Evolutionary conservation across 2,113 vertebrate species (phyloP).

Genomic region (Sylvicapra grimmia): DNA sequence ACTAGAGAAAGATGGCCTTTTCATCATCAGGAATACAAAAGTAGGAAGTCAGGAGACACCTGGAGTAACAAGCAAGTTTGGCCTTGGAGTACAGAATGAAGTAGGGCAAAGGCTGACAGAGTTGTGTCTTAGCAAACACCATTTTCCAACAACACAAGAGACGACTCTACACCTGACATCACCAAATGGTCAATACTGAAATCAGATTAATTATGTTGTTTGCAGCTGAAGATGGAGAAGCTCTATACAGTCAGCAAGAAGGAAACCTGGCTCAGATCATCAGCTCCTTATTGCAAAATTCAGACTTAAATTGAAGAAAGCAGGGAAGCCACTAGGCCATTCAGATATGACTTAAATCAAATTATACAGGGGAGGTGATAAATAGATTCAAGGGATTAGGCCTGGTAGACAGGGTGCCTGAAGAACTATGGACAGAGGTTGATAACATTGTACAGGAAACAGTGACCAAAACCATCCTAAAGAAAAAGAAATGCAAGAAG

Average conservation of each 20-base stretch:
- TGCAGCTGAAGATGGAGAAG: not conserved
- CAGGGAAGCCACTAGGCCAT: not conserved
- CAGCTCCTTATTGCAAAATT: not conserved
- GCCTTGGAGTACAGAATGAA: not conserved
- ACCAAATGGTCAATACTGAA: not conserved
- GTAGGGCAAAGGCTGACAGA: not conserved
- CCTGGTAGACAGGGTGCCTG: not conserved
- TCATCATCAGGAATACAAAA: not conserved
- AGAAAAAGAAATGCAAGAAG: not conserved
- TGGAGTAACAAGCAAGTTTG: not conserved
- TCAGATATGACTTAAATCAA: not conserved
- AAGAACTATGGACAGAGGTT: not conserved
- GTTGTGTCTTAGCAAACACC: not conserved
- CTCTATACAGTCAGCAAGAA: not conserved
- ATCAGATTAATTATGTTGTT: not conserved
- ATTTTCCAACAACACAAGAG: not conserved
- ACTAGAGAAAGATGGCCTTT: not conserved
- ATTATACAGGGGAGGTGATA: not conserved
- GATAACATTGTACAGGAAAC: not conserved
- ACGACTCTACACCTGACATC: not conserved
- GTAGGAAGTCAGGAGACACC: not conserved
- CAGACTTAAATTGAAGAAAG: not conserved
- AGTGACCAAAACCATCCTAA: not conserved
- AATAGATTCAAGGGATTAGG: not conserved
- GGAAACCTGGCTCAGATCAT: not conserved